Conservation (phyloP, 2,797 vertebrate genomes). For the Margarornis squamiger region DNA sequence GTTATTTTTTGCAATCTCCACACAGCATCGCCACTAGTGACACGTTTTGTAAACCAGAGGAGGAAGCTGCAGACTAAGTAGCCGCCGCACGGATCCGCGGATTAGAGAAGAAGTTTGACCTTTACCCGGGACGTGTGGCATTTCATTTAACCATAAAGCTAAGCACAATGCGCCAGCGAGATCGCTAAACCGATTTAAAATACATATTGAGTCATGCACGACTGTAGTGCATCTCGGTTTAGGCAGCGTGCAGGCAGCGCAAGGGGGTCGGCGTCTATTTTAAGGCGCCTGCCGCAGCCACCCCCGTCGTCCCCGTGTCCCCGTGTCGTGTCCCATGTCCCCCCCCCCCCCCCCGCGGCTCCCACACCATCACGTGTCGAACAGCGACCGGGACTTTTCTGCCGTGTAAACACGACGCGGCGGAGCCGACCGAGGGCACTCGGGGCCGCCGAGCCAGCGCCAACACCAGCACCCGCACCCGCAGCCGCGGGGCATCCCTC, state of each 20-base stretch:
- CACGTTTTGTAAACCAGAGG: constrained; percentile 25
- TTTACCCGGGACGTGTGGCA: constrained; percentile 69
- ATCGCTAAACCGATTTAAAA: constrained; percentile 65
- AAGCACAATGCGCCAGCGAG: constrained; percentile 54
- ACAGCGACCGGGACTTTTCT: constrained; percentile 31
- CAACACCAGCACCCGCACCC: not conserved
- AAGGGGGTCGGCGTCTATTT: constrained; percentile 58
- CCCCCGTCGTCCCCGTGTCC: not conserved
- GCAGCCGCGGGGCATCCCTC: not conserved
- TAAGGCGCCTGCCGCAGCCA: constrained; percentile 24
- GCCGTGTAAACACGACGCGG: constrained; percentile 26
- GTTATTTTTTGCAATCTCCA: not conserved
- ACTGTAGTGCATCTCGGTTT: constrained; percentile 30
- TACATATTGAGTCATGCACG: constrained; percentile 64
- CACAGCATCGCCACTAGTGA: constrained; percentile 3
- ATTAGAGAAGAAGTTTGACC: constrained; percentile 65
- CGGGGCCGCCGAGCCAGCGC: not conserved
- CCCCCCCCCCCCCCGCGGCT: not conserved
- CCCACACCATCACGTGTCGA: constrained; percentile 38
- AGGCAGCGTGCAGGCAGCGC: constrained; percentile 26
- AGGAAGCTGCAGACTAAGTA: constrained; percentile 56
- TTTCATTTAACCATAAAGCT: constrained; percentile 68
- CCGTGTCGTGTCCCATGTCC: not conserved
- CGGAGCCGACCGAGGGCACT: not conserved
- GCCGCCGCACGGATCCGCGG: constrained; percentile 31